Percentiles rank a stretch among this genome's conserved stretches.
Conservation (phyloP, 2,797 vertebrate genomes). For the Lutjanus argentimaculatus region DNA sequence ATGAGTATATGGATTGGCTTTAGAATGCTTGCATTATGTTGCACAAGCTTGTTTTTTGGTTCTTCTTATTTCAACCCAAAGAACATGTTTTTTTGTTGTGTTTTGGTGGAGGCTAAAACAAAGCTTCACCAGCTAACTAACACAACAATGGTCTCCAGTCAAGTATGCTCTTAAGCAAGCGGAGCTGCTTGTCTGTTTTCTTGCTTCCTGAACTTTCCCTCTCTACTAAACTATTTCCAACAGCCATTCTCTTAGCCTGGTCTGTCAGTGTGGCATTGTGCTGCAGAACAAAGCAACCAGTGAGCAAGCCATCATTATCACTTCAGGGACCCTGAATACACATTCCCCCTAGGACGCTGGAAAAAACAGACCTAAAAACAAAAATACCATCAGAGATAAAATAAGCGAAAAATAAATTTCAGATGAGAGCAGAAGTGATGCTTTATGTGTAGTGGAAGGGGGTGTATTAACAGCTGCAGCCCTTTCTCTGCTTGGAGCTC, state of each 20-base stretch:
- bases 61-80: not conserved
- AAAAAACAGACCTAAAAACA: slow-evolving; percentile 78
- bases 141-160: slow-evolving; percentile 3
- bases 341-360: slow-evolving; percentile 58
- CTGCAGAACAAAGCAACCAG: slow-evolving; percentile 66
- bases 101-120: not conserved
- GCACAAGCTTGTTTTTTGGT: not conserved
- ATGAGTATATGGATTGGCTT: not conserved
- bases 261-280: slow-evolving; percentile 61
- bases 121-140: not conserved
- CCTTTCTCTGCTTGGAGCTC: slow-evolving; percentile 61
- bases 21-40: not conserved
- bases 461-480: slow-evolving; percentile 61
- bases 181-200: not conserved
- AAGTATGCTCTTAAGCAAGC: not conserved
- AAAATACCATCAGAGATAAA: slow-evolving; percentile 76
- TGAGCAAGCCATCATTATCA: slow-evolving; percentile 72
- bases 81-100: not conserved
- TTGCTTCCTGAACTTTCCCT: slow-evolving; percentile 36
- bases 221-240: slow-evolving; percentile 38
- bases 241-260: slow-evolving; percentile 40
- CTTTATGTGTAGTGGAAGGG: slow-evolving; percentile 33
- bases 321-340: slow-evolving; percentile 67
- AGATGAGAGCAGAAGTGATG: slow-evolving; percentile 29
- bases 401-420: slow-evolving; percentile 63